Base-by-base conservation (phyloP, 2,113 vertebrate species). In the Sinocyclocheilus anophthalmus region DNA sequence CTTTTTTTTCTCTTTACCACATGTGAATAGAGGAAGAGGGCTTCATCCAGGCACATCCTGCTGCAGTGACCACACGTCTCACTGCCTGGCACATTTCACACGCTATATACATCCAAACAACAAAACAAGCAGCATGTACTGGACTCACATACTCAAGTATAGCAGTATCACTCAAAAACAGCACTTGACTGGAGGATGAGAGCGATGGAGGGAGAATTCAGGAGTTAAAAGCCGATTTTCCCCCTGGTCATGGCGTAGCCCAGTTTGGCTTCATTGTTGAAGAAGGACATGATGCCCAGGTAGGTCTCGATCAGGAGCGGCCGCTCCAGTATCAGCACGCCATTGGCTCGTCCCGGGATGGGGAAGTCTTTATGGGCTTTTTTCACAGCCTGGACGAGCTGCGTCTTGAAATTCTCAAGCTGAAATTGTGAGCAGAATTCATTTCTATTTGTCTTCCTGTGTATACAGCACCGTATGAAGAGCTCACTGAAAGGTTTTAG, bases 231-330 rank as follows among this genome's bases (percentile, higher is more conserved):
- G 84, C 98, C 97, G 0, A 99, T 97, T 91, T 95, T 98, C 87
- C 98, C 98, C 2, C 98, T 95, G 6, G 97, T 97, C 96, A 99
- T 99, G 86, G 98, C 97, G 86, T 99, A 99, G 81, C 98, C 98
- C 59, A 99, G 92, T 78, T 99, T 99, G 85, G 98, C 98, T 91
- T 99, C 97, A 0, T 99, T 99, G 95, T 98, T 99, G 92, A 99
- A 97, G 94, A 98, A 98, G 89, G 98, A 99, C 97, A 99, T 96
- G 30, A 99, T 84, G 2, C 98, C 98, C 92, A 99, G 92, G 84
- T 99, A 99, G 85, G 98, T 99, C 94, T 99, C 97, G 0, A 99
- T 99, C 87, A 98, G 95, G 2, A 99, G 96, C 6, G 98, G 98
- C 0, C 95, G 90, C 83, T 99, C 98, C 91, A 99, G 87, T 88